A percentile compares a stretch with the other conserved stretches of the same genome.
These are phyloP conservation scores for Crematogaster levior DNA, from an alignment of 2,888 invertebrate species.

Conservation along the genomic window DNA sequence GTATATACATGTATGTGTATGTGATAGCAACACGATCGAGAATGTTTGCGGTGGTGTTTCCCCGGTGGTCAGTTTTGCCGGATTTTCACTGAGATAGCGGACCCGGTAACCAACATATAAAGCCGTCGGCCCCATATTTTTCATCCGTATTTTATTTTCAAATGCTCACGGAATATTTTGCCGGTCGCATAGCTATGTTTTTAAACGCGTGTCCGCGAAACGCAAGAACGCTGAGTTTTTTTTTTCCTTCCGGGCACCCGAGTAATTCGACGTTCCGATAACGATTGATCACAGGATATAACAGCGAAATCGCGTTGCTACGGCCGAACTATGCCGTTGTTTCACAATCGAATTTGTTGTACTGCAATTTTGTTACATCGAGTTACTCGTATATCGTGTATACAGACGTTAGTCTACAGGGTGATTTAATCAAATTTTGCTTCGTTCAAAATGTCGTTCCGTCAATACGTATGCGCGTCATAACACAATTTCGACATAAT, in stretches of 20 bases:
- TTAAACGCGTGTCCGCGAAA: conserved; percentile 18
- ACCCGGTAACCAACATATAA: conserved; percentile 54
- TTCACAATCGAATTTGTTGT: conserved; percentile 43
- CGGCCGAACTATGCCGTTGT: conserved; percentile 12
- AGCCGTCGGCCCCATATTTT: conserved; percentile 45
- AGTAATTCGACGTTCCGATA: conserved; percentile 41
- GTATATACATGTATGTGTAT: not conserved
- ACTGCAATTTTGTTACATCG: conserved; percentile 48
- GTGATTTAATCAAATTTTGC: conserved; percentile 45
- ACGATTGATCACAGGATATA: conserved; percentile 44
- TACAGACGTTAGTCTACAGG: conserved; percentile 39
- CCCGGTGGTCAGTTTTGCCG: conserved; percentile 58
- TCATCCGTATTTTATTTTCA: conserved; percentile 61
- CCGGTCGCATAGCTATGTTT: conserved; percentile 35
- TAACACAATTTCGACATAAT: conserved; percentile 25
- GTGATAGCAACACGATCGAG: conserved; percentile 48
- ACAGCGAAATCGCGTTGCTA: conserved; percentile 35
- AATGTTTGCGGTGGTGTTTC: conserved; percentile 21
- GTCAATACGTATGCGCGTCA: conserved; percentile 30
- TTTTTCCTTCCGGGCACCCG: not conserved
- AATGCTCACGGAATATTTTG: conserved; percentile 36
- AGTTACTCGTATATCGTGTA: conserved; percentile 35
- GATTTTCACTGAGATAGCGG: conserved; percentile 67
- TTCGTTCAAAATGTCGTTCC: conserved; percentile 31
- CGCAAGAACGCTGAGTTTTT: conserved; percentile 27